These are phyloP conservation scores for Hetaerina titia DNA, from an alignment of 2,888 invertebrate genomes.

Conservation along the genomic window DNA sequence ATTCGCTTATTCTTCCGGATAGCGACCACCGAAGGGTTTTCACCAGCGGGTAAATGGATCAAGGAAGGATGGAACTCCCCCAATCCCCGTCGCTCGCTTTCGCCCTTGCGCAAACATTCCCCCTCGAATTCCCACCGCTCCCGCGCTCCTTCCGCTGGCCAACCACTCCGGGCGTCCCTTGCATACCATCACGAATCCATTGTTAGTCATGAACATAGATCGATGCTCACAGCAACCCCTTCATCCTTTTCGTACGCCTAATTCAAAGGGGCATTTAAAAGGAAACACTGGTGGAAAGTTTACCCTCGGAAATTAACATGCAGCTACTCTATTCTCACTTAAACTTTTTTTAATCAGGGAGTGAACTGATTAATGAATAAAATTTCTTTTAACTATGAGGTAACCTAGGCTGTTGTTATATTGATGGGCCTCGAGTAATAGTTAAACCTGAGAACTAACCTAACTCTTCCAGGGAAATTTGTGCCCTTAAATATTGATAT, in stretches of 20 bases:
- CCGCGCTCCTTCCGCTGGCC: not conserved
- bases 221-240: not conserved
- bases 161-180: not conserved
- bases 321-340: too few relatives aligned
- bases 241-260: not conserved
- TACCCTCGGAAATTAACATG: too few relatives aligned
- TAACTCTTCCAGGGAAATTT: too few relatives aligned
- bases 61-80: not conserved
- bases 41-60: slow-evolving; percentile 3
- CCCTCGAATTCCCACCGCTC: not conserved
- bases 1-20: slow-evolving; percentile 56
- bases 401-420: too few relatives aligned
- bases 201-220: not conserved
- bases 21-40: slow-evolving; percentile 34
- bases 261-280: not conserved
- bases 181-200: not conserved
- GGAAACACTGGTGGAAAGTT: too few relatives aligned
- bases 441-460: too few relatives aligned
- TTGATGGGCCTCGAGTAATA: too few relatives aligned
- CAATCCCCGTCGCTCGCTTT: not conserved
- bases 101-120: not conserved
- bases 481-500: too few relatives aligned
- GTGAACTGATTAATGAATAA: too few relatives aligned
- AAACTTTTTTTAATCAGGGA: too few relatives aligned
- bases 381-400: too few relatives aligned